Conservation (phyloP, 1,140 invertebrate species). For the Atta texana region DNA sequence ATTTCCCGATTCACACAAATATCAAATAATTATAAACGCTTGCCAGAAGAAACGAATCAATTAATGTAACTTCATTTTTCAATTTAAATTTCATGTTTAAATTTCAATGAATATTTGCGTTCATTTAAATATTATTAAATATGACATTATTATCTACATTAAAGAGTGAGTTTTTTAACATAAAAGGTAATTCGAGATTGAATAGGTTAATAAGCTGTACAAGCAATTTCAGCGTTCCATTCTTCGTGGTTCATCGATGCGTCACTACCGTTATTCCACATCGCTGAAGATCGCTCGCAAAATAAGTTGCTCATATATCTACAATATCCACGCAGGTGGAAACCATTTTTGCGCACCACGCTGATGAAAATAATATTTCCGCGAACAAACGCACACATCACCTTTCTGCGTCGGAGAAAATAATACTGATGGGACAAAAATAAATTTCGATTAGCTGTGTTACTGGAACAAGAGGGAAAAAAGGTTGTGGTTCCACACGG, state of each 20-base stretch:
- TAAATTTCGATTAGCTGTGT: constrained; percentile 61
- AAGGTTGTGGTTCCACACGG: constrained; percentile 20
- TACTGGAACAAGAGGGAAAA: constrained; percentile 23
- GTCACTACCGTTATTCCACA: constrained; percentile 31
- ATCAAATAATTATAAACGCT: constrained; percentile 7
- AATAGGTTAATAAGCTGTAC: constrained; percentile 35
- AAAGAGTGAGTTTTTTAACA: neutral
- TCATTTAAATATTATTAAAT: constrained; percentile 19
- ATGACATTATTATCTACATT: neutral
- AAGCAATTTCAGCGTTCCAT: constrained; percentile 22
- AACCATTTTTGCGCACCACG: constrained; percentile 43
- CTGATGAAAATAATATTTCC: constrained; percentile 48
- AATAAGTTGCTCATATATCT: constrained; percentile 53
- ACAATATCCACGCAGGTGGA: constrained; percentile 24
- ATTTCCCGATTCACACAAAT: constrained; percentile 11
- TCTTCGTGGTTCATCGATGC: constrained; percentile 29
- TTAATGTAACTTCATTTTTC: constrained; percentile 22
- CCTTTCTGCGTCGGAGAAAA: constrained; percentile 18
- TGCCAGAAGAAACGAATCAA: neutral
- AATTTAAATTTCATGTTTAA: neutral
- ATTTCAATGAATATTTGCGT: constrained; percentile 24
- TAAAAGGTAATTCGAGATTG: constrained; percentile 12
- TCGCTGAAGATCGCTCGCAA: constrained; percentile 38
- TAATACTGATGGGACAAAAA: constrained; percentile 47
- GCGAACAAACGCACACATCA: constrained; percentile 25